phyloP scores from a whole-genome alignment of 2,113 vertebrate species.

The Pogonocichla stellata region DNA sequence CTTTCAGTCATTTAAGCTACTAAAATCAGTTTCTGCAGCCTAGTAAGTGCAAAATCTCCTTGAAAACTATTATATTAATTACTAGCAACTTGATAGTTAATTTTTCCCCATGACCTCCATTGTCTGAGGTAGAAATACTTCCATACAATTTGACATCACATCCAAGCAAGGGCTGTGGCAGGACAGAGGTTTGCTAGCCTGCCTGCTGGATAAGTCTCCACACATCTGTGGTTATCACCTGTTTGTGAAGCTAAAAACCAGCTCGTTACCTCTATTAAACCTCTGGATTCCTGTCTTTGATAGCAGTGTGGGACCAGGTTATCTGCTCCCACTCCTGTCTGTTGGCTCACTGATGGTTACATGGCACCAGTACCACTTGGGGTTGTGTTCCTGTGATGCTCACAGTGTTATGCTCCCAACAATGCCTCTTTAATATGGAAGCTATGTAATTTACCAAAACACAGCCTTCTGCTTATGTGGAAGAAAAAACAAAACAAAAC shows the following conservation, averaged over 20 bases:
- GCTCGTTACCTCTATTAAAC: rapidly evolving
- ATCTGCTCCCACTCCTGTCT: not conserved
- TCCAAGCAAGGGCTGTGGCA: not conserved
- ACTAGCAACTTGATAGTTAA: rapidly evolving
- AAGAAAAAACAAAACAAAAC: not conserved
- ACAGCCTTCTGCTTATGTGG: not conserved
- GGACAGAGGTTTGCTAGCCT: not conserved
- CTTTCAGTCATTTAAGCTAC: not conserved
- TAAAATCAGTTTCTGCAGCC: not conserved
- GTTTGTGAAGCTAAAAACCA: not conserved
- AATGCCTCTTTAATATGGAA: not conserved
- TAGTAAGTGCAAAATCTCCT: not conserved
- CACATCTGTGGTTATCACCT: not conserved
- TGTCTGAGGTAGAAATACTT: not conserved
- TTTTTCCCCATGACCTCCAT: not conserved
- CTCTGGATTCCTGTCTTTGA: not conserved
- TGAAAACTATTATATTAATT: not conserved
- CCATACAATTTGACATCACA: not conserved
- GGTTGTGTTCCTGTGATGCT: not conserved
- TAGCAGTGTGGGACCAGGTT: not conserved
- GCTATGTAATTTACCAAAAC: not conserved
- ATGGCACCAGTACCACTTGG: too few relatives aligned
- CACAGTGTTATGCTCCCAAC: not conserved
- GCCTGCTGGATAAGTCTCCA: not conserved
- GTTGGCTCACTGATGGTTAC: rapidly evolving